Evolutionary conservation across 2,797 vertebrate species (phyloP), one percentile per base, ranked within the genome.

Genomic region (Strix occidentalis): DNA sequence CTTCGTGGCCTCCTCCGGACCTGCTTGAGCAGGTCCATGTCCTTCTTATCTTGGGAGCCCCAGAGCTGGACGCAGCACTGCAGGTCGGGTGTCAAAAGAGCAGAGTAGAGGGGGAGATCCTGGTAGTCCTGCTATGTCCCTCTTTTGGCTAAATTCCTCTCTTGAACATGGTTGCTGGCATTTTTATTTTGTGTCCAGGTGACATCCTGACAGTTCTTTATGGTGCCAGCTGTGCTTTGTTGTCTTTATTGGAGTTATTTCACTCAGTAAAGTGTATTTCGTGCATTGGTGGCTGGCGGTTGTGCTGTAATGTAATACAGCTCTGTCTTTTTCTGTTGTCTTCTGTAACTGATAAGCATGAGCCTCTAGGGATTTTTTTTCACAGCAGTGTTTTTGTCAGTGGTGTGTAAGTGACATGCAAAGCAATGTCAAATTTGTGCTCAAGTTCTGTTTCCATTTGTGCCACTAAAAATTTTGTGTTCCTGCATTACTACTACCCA

Each of bases 231-330:
- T 56, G 15, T 54, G 45, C 24, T 87, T 79, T 43, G n/a, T 60
- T 29, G 11, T 21, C 15, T 37, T 29, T 26, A 0, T 18, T 26
- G 28, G 79, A 48, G 28, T 65, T n/a, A 7, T 4, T 63, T 51
- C 31, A 6, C 35, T 29, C 50, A 15, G 24, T 16, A 2, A 71
- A 24, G 37, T 12, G 25, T 45, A 6, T 76, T 28, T 31, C 0
- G 2, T 48, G 31, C 21, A 0, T 5, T 14, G 21, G 7, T 68
- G n/a, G 13, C 37, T 68, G 69, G 21, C 1, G 1, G 43, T 29
- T 43, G 48, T 61, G 21, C 57, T 56, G 28, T 19, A 35, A 7
- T 15, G 9, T 24, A 9, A 14, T 13, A 20, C 24, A 54, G 7
- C 37, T 75, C 45, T 37, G 26, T 21, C 70, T 24, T 37, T 16